phyloP scores from a whole-genome alignment of 2,888 invertebrate genomes.

The Leptinotarsa haldemani region DNA sequence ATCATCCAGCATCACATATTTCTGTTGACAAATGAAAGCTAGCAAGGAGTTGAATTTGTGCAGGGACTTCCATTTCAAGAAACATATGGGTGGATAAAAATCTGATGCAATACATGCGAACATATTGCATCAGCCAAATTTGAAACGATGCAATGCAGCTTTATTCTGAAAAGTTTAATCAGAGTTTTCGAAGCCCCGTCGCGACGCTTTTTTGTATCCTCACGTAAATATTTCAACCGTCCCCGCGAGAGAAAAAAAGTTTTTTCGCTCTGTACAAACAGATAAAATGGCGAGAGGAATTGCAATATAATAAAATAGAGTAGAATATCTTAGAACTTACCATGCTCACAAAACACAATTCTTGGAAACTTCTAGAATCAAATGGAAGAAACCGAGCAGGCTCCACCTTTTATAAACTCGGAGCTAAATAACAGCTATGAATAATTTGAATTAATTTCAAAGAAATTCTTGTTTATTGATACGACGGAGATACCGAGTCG shows the following conservation, averaged over 20 bases:
- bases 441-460: slow-evolving; percentile 29
- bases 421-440: slow-evolving; percentile 29
- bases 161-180: neutral
- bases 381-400: slow-evolving; percentile 17
- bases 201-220: neutral
- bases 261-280: neutral
- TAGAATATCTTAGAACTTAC: slow-evolving; percentile 15
- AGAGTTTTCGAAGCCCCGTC: neutral
- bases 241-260: neutral
- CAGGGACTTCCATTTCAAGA: neutral
- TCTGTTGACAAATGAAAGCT: no score
- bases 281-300: neutral
- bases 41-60: neutral
- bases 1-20: no score
- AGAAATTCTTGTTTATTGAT: slow-evolving; percentile 29
- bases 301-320: neutral
- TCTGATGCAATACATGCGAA: slow-evolving; percentile 36
- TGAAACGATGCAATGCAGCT: neutral
- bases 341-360: slow-evolving; percentile 35
- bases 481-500: slow-evolving; percentile 6
- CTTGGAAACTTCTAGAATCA: slow-evolving; percentile 26
- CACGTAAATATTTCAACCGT: neutral
- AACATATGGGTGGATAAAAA: slow-evolving; percentile 12
- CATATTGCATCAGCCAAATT: slow-evolving; percentile 35
- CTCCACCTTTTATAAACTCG: slow-evolving; percentile 31